phyloP scores from a whole-genome alignment of 2,797 vertebrate genomes.

The Sebastes cheni region DNA sequence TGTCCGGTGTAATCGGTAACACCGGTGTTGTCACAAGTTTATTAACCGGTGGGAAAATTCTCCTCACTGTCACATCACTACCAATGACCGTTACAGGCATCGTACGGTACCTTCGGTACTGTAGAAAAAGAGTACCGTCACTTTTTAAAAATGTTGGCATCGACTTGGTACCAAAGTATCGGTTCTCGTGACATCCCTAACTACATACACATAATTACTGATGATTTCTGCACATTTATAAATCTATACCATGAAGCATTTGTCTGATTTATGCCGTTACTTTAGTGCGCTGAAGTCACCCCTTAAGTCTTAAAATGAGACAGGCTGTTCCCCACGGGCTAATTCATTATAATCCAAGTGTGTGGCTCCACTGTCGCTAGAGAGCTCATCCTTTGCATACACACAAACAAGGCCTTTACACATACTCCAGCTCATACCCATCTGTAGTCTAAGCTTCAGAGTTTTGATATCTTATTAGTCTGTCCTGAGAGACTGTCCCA shows the following conservation, averaged over 20 bases:
- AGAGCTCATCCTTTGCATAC: constrained; percentile 19
- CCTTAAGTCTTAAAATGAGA: constrained; percentile 50
- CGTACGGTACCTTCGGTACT: no score
- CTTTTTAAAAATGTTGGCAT: no score
- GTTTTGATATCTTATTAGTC: constrained; percentile 23
- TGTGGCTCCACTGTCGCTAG: constrained; percentile 22
- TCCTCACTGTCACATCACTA: no score
- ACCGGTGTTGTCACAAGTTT: no score
- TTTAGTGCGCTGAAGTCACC: constrained; percentile 32
- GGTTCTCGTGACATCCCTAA: no score
- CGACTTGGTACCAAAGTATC: no score
- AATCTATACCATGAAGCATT: constrained; percentile 34
- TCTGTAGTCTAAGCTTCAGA: constrained; percentile 5
- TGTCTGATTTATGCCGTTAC: constrained; percentile 48
- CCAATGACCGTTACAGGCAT: no score
- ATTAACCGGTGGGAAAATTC: no score
- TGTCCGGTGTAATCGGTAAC: no score
- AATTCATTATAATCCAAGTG: constrained; percentile 65
- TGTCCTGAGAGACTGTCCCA: constrained; percentile 9
- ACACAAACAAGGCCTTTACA: background rate
- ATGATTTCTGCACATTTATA: constrained; percentile 23
- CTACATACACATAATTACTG: no score
- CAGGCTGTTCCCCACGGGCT: constrained; percentile 45
- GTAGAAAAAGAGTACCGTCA: no score
- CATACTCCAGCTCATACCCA: constrained; percentile 6